phyloP scores from a whole-genome alignment of 2,113 vertebrate genomes.

The Daubentonia madagascariensis region DNA sequence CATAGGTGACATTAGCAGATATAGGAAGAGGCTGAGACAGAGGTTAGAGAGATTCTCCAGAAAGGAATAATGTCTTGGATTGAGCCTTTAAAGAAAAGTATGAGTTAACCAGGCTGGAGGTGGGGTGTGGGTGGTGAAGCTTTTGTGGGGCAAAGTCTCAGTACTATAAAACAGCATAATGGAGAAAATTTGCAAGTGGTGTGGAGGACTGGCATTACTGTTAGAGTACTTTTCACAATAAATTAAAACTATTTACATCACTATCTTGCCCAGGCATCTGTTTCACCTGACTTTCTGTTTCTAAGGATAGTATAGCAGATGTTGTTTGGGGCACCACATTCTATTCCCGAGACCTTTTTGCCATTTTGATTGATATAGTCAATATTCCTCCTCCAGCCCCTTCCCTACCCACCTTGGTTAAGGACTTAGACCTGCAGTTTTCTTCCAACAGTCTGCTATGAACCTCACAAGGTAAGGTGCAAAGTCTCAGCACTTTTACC shows the following conservation, averaged over 20 bases:
- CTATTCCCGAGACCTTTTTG: neutral
- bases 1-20: neutral
- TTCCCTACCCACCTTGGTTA: neutral
- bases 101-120: neutral
- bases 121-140: neutral
- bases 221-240: neutral
- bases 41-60: neutral
- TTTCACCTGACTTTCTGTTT: neutral
- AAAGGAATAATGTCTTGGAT: neutral
- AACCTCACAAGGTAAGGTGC: neutral
- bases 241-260: neutral
- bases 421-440: neutral
- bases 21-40: neutral
- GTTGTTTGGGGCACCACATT: neutral
- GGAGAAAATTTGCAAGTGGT: neutral
- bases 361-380: neutral
- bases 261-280: rapidly evolving
- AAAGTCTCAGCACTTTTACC: neutral
- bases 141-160: neutral
- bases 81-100: neutral
- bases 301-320: neutral
- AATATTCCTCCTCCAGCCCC: rapidly evolving
- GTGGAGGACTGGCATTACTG: neutral
- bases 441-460: neutral
- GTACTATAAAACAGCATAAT: neutral